Evolutionary conservation across 2,113 vertebrate species (phyloP), one percentile per base, ranked within the genome.

Genomic region (Atlantisia rogersi): DNA sequence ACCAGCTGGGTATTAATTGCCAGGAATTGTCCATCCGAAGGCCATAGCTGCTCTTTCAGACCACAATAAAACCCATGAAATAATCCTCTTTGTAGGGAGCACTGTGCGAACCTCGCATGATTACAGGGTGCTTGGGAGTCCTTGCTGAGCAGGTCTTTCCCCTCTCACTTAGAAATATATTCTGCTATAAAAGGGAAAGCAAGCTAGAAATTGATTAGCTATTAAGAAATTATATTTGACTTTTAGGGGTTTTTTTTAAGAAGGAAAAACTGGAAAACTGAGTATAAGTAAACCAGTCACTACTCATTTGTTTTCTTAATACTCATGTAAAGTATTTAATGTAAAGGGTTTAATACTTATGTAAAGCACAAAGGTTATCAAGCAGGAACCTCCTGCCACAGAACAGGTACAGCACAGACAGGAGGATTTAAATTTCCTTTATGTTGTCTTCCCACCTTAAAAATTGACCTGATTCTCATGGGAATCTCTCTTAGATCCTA

Each of bases 291-390:
- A 67, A 65, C 6, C 15, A 85, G 1, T 50, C 79, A 17, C 25
- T 73, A 67, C 67, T 92, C 10, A 85, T 93, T 90, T 88, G 85
- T 69, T 96, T 95, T 53, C 79, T 82, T 71, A 64, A 89, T 39
- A 56, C 44, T 46, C 44, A 18, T 19, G 44, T 46, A 46, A 46
- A 46, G 55, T 20, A 20, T 67, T 29, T 82, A 16, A 46, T 46
- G 44, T 46, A 46, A 46, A 46, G 59, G 17, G 20, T 67, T 29
- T 82, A 93, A 77, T 37, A 25, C 50, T 82, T 92, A 96, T 94
- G 95, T 82, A 96, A 97, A 96, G 52, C 64, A 85, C n/a, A 24
- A n/a, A 82, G 85, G 76, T 70, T 95, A 96, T 91, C 95, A 59
- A 90, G 88, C 93, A 96, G 90, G 95, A 95, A 95, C 77, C 88